A percentile compares a stretch with the other conserved stretches of the same genome.
phyloP scores from a whole-genome alignment of 2,888 invertebrate genomes.

The Lingula anatina region DNA sequence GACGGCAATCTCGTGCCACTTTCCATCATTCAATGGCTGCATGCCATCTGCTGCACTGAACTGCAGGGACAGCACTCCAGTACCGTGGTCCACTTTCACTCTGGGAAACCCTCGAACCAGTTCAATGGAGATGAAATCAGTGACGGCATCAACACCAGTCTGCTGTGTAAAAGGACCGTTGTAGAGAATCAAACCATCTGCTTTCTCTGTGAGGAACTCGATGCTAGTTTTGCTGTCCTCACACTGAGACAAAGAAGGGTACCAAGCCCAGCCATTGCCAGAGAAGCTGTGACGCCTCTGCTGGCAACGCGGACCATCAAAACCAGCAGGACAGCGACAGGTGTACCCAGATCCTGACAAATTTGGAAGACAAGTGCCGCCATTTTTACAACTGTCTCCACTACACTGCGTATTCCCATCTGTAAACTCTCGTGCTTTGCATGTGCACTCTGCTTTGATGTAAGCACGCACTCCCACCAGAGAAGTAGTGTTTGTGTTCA shows the following conservation, averaged over 20 bases:
- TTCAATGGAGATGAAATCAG: constrained; percentile 90
- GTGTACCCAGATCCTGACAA: constrained; percentile 50
- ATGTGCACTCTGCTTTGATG: constrained; percentile 76
- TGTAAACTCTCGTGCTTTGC: constrained; percentile 63
- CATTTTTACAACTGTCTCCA: constrained; percentile 72
- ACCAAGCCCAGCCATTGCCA: constrained; percentile 97
- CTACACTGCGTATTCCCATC: constrained; percentile 69
- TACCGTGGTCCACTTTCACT: constrained; percentile 88
- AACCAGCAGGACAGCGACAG: constrained; percentile 88
- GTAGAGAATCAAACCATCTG: constrained; percentile 87
- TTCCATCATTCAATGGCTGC: constrained; percentile 76
- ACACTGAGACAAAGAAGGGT: constrained; percentile 77
- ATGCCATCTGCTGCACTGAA: constrained; percentile 57
- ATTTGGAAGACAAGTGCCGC: constrained; percentile 76
- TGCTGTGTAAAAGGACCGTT: constrained; percentile 70
- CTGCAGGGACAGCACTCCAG: constrained; percentile 72
- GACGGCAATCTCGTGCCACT: constrained; percentile 95
- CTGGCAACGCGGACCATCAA: constrained; percentile 94
- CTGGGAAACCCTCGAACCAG: constrained; percentile 86
- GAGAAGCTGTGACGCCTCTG: constrained; percentile 85
- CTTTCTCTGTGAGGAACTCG: constrained; percentile 78
- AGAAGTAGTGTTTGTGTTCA: constrained; percentile 95
- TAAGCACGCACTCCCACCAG: constrained; percentile 93
- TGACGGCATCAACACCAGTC: constrained; percentile 4
- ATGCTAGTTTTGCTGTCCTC: constrained; percentile 90